Conservation (phyloP, 2,113 vertebrate genomes). For the Dipodomys ordii region DNA sequence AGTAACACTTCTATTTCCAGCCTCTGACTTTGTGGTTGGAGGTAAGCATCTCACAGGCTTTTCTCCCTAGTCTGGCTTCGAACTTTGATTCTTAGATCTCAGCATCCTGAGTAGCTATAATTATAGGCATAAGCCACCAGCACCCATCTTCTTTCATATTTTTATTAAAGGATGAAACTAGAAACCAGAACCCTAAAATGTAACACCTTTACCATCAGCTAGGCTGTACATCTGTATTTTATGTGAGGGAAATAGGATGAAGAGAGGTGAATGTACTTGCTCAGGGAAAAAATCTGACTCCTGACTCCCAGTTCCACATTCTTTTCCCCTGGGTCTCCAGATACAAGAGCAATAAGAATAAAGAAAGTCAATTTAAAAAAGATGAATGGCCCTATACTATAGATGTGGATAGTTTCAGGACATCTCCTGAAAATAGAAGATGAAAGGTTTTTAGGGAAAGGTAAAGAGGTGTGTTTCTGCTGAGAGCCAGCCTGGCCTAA, state of each 20-base stretch:
- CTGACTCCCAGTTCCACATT: neutral
- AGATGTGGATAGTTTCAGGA: neutral
- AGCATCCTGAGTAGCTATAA: too few species aligned
- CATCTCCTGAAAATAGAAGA: slow-evolving; percentile 17
- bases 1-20: too few species aligned
- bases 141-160: too few species aligned
- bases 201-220: neutral
- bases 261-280: slow-evolving; percentile 2
- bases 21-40: too few species aligned
- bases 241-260: neutral
- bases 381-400: neutral
- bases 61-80: too few species aligned
- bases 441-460: slow-evolving; percentile 3
- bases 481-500: neutral
- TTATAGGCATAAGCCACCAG: too few species aligned
- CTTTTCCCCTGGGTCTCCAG: too few species aligned
- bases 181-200: too few species aligned
- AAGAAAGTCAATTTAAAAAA: slow-evolving; percentile 37
- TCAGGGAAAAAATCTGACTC: neutral
- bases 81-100: too few species aligned
- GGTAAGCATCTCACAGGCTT: too few species aligned
- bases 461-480: neutral
- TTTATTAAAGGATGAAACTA: too few species aligned
- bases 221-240: neutral
- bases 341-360: neutral